Base-by-base conservation (phyloP, 2,113 vertebrate species). In the Cyanoliseus patagonus region DNA sequence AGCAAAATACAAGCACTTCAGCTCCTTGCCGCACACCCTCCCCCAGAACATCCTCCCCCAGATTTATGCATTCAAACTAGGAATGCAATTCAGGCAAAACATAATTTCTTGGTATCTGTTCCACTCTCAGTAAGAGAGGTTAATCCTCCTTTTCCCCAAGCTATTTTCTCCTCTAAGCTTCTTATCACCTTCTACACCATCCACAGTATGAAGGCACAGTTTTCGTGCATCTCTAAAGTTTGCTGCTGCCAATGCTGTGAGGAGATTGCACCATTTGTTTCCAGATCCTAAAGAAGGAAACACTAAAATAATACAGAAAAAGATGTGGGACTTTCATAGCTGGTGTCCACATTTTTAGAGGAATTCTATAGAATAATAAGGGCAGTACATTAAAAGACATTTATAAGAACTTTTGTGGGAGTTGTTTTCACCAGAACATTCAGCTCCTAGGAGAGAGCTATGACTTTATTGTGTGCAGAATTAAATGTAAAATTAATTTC, bases 161-260 rank as follows among this genome's bases (percentile, higher is more conserved):
- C 66, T 96, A 46, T 94, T 95, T 91, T 91, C 77, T 95, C 44
- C 62, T 87, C 86, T 95, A 96, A 95, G 89, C 96, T 89, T 79
- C 93, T 97, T 96, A 96, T 96, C 91, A 93, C 59, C 63, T 94
- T 90, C 82, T 88, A 59, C 63, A 80, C 78, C 41, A 83, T 82
- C 67, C 92, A 87, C 83, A 66, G 69, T 69, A 72, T 11, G 77
- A 90, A 93, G 62, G 57, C 64, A 80, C 6, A 66, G 28, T 68
- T 89, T 93, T 82, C 1, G 0, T 61, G n/a, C 44, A 35, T 69
- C 83, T 92, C 69, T 73, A 14, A 95, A 84, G 49, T 94, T 94
- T 93, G 57, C 52, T 0, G 0, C 62, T 92, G 86, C 51, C 69
- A 90, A 2, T 64, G 55, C n/a, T 76, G 66, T 53, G 39, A 86